Conservation (phyloP, 2,797 vertebrate species). For the Nannoperca australis region DNA sequence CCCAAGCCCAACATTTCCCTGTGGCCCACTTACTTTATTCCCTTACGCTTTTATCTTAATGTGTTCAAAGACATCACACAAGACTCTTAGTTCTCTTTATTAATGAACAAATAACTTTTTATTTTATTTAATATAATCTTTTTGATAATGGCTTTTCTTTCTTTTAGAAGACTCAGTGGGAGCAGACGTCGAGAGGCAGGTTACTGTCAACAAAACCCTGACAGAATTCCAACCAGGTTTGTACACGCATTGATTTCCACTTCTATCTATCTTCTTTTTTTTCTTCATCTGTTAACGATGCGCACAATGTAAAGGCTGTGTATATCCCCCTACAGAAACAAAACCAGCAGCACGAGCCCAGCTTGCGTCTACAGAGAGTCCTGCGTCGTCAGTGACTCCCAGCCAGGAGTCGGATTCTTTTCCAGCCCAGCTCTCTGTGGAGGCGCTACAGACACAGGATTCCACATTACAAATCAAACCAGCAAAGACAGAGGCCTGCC, state of each 20-base stretch:
- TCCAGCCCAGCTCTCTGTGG: constrained; percentile 55
- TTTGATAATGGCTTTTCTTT: constrained; percentile 27
- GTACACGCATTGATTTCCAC: constrained; percentile 30
- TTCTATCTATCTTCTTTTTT: not conserved
- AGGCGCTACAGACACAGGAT: constrained; percentile 70
- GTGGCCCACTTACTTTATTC: not conserved
- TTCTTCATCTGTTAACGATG: not conserved
- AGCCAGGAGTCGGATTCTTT: constrained; percentile 60
- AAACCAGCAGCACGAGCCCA: constrained; percentile 72
- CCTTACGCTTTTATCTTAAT: not conserved
- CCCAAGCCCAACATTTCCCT: not conserved
- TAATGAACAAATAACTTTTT: not conserved
- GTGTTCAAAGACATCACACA: constrained; percentile 1
- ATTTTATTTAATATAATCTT: not conserved
- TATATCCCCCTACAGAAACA: constrained; percentile 64
- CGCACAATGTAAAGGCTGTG: not conserved
- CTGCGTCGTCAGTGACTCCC: constrained; percentile 57
- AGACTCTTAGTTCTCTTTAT: not conserved
- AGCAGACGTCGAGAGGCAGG: constrained; percentile 53
- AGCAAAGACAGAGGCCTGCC: constrained; percentile 74
- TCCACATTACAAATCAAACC: constrained; percentile 68
- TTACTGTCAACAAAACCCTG: constrained; percentile 56
- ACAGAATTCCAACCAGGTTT: constrained; percentile 75
- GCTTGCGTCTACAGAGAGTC: constrained; percentile 60
- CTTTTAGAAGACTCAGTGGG: constrained; percentile 67